phyloP scores from a whole-genome alignment of 1,140 invertebrate species.

The Caenorhabditis inopinata region DNA sequence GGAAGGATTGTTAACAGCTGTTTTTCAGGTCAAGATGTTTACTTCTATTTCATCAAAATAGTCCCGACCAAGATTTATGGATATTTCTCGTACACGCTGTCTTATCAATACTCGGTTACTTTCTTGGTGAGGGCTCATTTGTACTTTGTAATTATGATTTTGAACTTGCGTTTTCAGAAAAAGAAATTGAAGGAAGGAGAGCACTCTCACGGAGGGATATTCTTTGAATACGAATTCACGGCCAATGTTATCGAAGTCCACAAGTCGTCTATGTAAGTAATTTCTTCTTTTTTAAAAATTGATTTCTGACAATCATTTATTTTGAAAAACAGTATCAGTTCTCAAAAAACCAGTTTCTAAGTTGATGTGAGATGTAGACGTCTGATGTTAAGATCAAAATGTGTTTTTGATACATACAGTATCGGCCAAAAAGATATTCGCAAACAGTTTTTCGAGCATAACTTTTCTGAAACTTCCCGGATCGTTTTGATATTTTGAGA shows the following conservation, averaged over 20 bases:
- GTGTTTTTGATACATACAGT: too few relatives aligned
- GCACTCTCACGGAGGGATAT: constrained; percentile 57
- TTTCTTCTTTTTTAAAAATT: too few relatives aligned
- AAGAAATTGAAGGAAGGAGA: constrained; percentile 53
- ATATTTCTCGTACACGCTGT: constrained; percentile 50
- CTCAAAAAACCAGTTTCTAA: too few relatives aligned
- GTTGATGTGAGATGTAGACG: too few relatives aligned
- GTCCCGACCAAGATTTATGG: constrained; percentile 59
- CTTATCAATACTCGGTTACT: constrained; percentile 64
- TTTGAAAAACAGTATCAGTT: too few relatives aligned
- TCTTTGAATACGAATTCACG: constrained; percentile 61
- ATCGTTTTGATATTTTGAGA: too few relatives aligned
- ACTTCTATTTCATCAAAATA: constrained; percentile 57
- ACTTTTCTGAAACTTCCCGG: too few relatives aligned
- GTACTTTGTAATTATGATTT: neutral
- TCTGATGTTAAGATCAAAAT: neutral
- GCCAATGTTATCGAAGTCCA: constrained; percentile 60
- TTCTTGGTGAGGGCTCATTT: constrained; percentile 45
- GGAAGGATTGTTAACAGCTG: neutral
- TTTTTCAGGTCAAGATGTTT: constrained; percentile 45
- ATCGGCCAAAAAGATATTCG: too few relatives aligned
- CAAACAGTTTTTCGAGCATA: too few relatives aligned
- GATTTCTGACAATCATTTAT: too few relatives aligned
- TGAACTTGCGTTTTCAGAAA: constrained; percentile 47
- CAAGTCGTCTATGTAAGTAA: constrained; percentile 52